Base-by-base conservation (phyloP, 2,888 invertebrate genomes). In the Mongoloraphidia duomilia region DNA sequence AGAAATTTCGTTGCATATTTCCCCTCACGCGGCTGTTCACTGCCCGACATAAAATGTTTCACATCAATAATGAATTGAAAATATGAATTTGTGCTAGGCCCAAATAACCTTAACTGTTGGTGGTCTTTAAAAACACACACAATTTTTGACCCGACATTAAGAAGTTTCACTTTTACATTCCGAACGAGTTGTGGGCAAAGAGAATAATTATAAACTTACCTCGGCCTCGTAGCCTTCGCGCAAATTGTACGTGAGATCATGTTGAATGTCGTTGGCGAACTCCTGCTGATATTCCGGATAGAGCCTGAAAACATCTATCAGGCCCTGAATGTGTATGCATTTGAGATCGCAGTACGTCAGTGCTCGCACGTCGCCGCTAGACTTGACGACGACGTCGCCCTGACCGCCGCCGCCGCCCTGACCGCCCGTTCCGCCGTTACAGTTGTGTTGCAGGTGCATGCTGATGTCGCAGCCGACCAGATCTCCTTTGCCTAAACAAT, bases 261-360 rank as follows among this genome's bases (percentile, higher is more conserved):
- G 93, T 60, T 91, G 88, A 58, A 95, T 92, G 64, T 95, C 95
- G 59, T 91, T 82, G 44, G 89, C 84, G 65, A 95, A 95, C 65
- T 92, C 88, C 61, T 91, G 89, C 60, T 92, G 92, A 65, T 92
- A 95, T 65, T 95, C 94, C 0, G 94, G 93, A 66, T 95, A 95
- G 0, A 94, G 71, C 2, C 89, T 75, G 12, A 95, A 73, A 1
- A 90, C 91, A 58, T 93, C 93, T 11, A 90, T 84, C 44, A 95
- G 73, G 2, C 94, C 93, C 54, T 82, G 83, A 75, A 92, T 89
- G 68, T 90, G 82, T 56, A 95, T 86, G 69, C 92, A 91, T 70
- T 95, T 94, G 51, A 95, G 75, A 71, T 95, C 95, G 68, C 95
- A 95, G 70, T 95, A 95, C 41, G 95, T 95, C 47, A 95, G 74